Evolutionary conservation across 2,797 vertebrate species (phyloP).

Genomic region (Lindbergichthys nudifrons): DNA sequence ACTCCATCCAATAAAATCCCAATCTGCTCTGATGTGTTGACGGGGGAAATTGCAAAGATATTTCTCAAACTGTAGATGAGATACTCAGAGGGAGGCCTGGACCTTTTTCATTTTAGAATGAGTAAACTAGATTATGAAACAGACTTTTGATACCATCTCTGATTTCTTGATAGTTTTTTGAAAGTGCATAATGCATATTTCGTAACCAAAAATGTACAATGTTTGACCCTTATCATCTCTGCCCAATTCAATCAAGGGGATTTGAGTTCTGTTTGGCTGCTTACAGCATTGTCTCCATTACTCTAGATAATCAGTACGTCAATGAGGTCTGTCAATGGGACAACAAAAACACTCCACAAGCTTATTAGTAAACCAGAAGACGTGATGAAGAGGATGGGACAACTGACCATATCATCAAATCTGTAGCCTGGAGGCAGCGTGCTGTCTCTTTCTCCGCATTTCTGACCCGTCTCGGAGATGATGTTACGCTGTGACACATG

Average conservation of each 20-base stretch:
- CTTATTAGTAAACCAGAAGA: background rate
- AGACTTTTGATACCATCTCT: background rate
- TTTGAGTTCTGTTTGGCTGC: background rate
- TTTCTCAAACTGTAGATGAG: too few relatives aligned
- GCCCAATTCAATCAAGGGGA: background rate
- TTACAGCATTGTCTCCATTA: background rate
- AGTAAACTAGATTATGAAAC: background rate
- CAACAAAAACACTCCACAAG: constrained; percentile 5
- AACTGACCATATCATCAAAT: constrained; percentile 76
- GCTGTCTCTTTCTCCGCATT: constrained; percentile 88
- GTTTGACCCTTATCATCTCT: background rate
- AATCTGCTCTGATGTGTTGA: too few relatives aligned
- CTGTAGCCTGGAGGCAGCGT: constrained; percentile 89
- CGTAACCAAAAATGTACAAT: background rate
- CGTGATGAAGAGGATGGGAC: constrained; percentile 4
- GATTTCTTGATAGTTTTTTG: background rate
- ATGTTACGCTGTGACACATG: constrained; percentile 72
- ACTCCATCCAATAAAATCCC: too few relatives aligned
- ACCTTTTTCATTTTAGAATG: too few relatives aligned
- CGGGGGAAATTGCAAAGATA: too few relatives aligned
- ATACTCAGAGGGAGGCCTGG: too few relatives aligned
- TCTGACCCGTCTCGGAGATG: constrained; percentile 72
- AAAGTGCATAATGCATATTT: background rate
- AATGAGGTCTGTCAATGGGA: background rate
- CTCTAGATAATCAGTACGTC: background rate